Evolutionary conservation across 2,797 vertebrate species (phyloP).

Genomic region (Poeciliopsis infans): DNA sequence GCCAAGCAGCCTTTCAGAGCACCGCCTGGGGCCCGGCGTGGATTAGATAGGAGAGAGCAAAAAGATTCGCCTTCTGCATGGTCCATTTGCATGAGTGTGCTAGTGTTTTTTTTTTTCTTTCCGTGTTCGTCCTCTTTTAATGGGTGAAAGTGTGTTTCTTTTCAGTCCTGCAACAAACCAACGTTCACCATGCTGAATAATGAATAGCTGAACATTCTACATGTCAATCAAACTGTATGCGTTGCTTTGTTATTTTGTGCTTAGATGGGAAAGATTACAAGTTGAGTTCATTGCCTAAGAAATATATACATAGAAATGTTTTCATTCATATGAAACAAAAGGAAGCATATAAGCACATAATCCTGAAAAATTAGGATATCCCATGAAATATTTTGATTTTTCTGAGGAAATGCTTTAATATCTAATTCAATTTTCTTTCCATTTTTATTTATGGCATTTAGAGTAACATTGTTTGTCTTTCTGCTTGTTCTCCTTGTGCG

Average conservation of each 20-base stretch:
- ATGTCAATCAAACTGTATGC: constrained; percentile 49
- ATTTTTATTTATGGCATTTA: neutral
- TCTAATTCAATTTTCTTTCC: neutral
- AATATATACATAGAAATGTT: constrained; percentile 39
- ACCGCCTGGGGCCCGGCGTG: constrained; percentile 63
- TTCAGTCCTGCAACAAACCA: constrained; percentile 40
- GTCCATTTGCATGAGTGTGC: constrained; percentile 68
- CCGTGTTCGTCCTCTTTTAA: constrained; percentile 71
- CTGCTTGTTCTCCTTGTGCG: neutral
- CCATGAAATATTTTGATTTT: neutral
- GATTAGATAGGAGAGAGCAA: constrained; percentile 74
- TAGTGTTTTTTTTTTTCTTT: constrained; percentile 53
- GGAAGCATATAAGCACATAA: neutral
- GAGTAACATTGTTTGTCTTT: neutral
- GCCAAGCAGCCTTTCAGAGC: constrained; percentile 63
- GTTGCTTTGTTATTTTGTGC: constrained; percentile 56
- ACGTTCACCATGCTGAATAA: constrained; percentile 59
- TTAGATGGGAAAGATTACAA: constrained; percentile 60
- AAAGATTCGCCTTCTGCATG: constrained; percentile 69
- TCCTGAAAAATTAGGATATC: neutral
- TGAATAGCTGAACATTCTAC: constrained; percentile 49
- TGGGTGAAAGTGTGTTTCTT: constrained; percentile 43
- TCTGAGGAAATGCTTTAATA: neutral
- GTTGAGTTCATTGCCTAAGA: constrained; percentile 45
- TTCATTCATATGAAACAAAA: constrained; percentile 65